Percentiles rank a stretch among this genome's conserved stretches.
phyloP scores from a whole-genome alignment of 1,140 invertebrate species.

The Aphaenogaster floridana region DNA sequence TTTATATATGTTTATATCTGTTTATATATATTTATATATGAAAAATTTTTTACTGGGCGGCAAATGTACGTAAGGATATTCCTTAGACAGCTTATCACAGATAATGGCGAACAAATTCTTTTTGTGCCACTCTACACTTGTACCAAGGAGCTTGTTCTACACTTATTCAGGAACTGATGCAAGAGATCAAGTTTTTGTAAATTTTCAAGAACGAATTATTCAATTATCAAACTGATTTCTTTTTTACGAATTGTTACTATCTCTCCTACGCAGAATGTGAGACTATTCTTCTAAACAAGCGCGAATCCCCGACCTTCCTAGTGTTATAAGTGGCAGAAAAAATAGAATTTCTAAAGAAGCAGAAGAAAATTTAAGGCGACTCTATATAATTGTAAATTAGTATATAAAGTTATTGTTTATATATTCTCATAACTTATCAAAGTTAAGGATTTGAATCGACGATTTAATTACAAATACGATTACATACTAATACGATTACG shows the following conservation, averaged over 20 bases:
- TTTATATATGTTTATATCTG: no score
- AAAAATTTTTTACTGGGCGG: no score
- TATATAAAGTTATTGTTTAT: slow-evolving; percentile 1
- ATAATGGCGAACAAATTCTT: background rate
- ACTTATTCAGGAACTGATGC: background rate
- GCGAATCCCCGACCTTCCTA: background rate
- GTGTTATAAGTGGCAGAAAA: background rate
- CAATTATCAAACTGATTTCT: slow-evolving; percentile 5
- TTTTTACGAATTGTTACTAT: background rate
- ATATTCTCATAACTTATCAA: slow-evolving; percentile 4
- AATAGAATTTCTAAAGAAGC: background rate
- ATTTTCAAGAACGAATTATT: background rate
- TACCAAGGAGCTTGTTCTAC: background rate
- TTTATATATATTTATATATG: no score
- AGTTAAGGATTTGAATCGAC: background rate
- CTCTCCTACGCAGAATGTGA: background rate
- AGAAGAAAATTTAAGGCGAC: slow-evolving; percentile 6
- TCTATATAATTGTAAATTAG: background rate
- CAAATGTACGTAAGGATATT: slow-evolving; percentile 12
- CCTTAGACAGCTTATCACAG: background rate
- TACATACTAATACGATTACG: background rate
- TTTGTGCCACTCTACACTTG: background rate
- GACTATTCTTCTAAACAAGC: background rate
- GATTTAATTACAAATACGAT: slow-evolving; percentile 10
- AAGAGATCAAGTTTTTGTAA: background rate